These are phyloP conservation scores for Sisyra terminalis DNA, from an alignment of 2,888 invertebrate species.

Conservation along the genomic window DNA sequence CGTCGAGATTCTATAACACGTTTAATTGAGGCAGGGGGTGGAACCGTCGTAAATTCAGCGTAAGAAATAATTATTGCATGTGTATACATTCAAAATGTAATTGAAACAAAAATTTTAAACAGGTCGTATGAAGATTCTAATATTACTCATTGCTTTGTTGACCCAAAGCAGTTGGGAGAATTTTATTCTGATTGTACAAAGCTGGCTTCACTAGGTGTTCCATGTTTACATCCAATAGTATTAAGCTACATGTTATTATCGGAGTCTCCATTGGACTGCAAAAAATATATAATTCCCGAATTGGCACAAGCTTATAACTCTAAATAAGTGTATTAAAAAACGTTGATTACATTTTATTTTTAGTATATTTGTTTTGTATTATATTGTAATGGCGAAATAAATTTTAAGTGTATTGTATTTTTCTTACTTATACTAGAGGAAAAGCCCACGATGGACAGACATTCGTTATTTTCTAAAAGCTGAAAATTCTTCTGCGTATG, in stretches of 20 bases:
- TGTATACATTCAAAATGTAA: slow-evolving; percentile 17
- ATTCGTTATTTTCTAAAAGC: too few relatives aligned
- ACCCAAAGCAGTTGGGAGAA: slow-evolving; percentile 26
- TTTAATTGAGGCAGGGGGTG: slow-evolving; percentile 65
- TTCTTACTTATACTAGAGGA: too few relatives aligned
- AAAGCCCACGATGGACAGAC: too few relatives aligned
- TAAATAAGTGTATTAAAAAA: not conserved
- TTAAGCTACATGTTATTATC: slow-evolving; percentile 4
- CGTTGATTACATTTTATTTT: too few relatives aligned
- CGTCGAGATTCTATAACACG: slow-evolving; percentile 45
- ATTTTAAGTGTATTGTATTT: too few relatives aligned
- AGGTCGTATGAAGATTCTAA: slow-evolving; percentile 15
- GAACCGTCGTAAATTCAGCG: slow-evolving; percentile 42
- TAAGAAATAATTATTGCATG: slow-evolving; percentile 21
- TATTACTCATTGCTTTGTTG: slow-evolving; percentile 57
- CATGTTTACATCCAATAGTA: slow-evolving; percentile 2
- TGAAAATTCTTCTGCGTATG: too few relatives aligned
- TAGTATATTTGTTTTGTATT: too few relatives aligned
- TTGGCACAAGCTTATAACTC: not conserved
- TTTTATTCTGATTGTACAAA: slow-evolving; percentile 12
- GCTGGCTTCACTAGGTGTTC: slow-evolving; percentile 1
- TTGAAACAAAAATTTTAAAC: not conserved
- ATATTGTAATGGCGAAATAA: too few relatives aligned
- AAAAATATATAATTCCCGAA: not conserved
- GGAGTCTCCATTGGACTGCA: not conserved